Conservation (phyloP, 2,888 invertebrate species). For the Drosophila gaucha region DNA sequence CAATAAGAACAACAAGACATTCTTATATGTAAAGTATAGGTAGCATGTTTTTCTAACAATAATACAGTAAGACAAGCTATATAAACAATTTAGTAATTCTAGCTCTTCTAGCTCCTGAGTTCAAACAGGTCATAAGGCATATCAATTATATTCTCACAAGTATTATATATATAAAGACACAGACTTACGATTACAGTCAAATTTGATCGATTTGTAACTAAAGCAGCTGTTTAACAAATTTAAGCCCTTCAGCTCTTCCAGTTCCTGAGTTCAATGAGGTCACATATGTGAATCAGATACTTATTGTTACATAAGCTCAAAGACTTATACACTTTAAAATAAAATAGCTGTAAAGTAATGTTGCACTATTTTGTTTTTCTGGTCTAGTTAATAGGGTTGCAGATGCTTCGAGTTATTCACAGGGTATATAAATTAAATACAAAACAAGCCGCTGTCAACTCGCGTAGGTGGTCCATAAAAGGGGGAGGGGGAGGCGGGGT, state of each 20-base stretch:
- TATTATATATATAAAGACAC: too few species aligned
- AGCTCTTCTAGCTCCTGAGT: not conserved
- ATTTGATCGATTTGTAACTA: not conserved
- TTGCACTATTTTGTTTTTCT: too few species aligned
- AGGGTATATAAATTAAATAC: slow-evolving; percentile 12
- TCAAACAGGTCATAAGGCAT: not conserved
- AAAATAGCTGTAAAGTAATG: too few species aligned
- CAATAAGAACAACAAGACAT: not conserved
- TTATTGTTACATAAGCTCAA: not conserved
- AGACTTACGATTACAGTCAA: too few species aligned
- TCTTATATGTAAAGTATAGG: too few species aligned
- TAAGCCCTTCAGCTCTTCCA: not conserved
- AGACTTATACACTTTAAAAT: too few species aligned
- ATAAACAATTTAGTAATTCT: not conserved
- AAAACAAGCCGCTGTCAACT: slow-evolving; percentile 19
- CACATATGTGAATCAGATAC: not conserved
- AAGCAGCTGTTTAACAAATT: not conserved
- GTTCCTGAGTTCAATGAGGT: not conserved
- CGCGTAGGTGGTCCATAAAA: slow-evolving; percentile 36
- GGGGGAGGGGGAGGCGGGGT: not conserved
- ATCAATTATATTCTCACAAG: too few species aligned
- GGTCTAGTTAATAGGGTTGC: not conserved
- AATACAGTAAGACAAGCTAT: not conserved
- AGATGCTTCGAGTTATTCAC: not conserved
- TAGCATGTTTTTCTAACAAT: too few species aligned